Evolutionary conservation across 2,113 vertebrate genomes (phyloP), one percentile per base, ranked within the genome.

Genomic region (Aramus guarauna): DNA sequence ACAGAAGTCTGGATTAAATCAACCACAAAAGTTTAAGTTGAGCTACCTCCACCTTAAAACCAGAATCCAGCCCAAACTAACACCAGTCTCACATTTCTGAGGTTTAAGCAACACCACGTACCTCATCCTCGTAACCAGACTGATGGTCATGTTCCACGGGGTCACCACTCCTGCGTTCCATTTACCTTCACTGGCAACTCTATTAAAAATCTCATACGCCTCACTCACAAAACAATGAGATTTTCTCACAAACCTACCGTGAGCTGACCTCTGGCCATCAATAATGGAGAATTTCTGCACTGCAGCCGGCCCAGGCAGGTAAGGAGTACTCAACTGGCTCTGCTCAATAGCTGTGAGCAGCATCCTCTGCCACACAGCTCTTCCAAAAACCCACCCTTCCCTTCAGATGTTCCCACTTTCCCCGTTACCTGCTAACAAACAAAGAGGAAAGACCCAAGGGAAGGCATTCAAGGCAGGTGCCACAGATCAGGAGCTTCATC

Each of bases 21-120:
- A 47, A 43, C 23, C 2, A 0, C 56, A 15, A 7, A 0, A 32
- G 27, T 20, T 74, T n/a, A 55, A 71, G 62, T 0, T 6, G 60
- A 43, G 50, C 26, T 36, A 15, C 36, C 39, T 78, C 76, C 39
- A 34, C 34, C 37, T 24, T 12, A 39, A 73, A 56, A 1, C 45
- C 62, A n/a, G 60, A 68, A 53, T 9, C 41, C 76, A 75, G 69
- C 52, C 85, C 92, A 36, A 52, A 32, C 15, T 2, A 63, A 71
- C n/a, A 32, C 20, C 47, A 66, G 24, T 3, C 19, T 18, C 15
- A 5, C 9, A 24, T 24, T 55, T 26, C 39, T 50, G n/a, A 68
- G 37, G 15, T 30, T 87, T 21, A 15, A 12, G 52, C 71, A 30
- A 10, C 47, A 47, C n/a, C 62, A 79, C 8, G 4, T 11, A 60